These are phyloP conservation scores for Endotricha flammealis DNA, from an alignment of 2,888 invertebrate genomes.

Conservation along the genomic window DNA sequence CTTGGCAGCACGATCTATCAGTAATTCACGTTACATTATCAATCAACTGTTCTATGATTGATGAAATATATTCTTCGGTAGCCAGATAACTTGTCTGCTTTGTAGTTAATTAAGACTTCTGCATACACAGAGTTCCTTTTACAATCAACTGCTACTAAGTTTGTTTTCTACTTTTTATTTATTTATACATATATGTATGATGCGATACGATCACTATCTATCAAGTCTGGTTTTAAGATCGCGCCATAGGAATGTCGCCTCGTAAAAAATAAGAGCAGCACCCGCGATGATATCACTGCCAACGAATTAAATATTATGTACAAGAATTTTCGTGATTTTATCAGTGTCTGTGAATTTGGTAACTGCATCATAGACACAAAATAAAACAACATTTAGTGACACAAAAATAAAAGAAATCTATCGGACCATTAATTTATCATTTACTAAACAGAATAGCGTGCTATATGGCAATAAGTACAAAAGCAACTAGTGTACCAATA, in stretches of 20 bases:
- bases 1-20: conserved; percentile 70
- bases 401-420: too few relatives aligned
- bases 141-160: conserved; percentile 15
- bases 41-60: conserved; percentile 71
- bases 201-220: conserved; percentile 26
- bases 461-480: too few relatives aligned
- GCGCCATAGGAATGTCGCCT: conserved; percentile 29
- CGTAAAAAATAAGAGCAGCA: conserved; percentile 7
- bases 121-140: conserved; percentile 34
- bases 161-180: conserved; percentile 13
- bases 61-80: conserved; percentile 73
- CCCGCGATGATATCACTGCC: conserved; percentile 33
- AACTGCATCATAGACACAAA: neutral
- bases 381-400: neutral
- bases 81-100: conserved; percentile 71
- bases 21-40: conserved; percentile 75
- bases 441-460: too few relatives aligned
- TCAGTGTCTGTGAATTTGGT: conserved; percentile 25
- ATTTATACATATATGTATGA: conserved; percentile 15
- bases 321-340: conserved; percentile 26
- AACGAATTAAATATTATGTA: conserved; percentile 39
- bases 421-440: too few relatives aligned
- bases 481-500: too few relatives aligned
- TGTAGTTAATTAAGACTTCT: conserved; percentile 71
- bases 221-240: conserved; percentile 27